Percentiles rank a stretch among this genome's conserved stretches.
Conservation (phyloP, 2,113 vertebrate species). For the Poeciliopsis retropinna region DNA sequence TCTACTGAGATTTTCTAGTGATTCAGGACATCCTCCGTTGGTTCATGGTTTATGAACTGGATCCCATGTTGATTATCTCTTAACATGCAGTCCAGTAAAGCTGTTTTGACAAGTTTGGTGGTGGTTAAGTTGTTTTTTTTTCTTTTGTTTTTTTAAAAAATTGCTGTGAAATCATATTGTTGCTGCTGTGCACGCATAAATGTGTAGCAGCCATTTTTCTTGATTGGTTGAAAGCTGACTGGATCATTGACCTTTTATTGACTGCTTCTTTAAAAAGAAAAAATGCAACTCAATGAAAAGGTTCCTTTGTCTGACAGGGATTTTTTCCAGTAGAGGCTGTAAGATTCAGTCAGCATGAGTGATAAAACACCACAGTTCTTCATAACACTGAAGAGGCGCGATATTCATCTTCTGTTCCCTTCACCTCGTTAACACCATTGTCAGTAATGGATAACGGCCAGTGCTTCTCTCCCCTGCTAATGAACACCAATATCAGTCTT, state of each 20-base stretch:
- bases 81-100: too few species aligned
- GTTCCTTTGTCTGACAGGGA: not conserved
- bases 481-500: conserved; percentile 56
- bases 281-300: conserved; percentile 4
- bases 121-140: too few species aligned
- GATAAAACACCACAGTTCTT: conserved; percentile 29
- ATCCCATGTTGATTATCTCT: too few species aligned
- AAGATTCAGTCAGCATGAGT: conserved; percentile 29
- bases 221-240: not conserved
- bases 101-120: too few species aligned
- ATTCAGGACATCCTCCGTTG: too few species aligned
- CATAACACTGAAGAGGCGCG: conserved; percentile 23
- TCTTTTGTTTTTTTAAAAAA: too few species aligned
- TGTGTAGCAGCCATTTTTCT: not conserved
- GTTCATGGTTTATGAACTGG: too few species aligned
- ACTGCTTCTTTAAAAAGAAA: not conserved
- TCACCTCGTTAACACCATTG: conserved; percentile 54
- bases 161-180: too few species aligned
- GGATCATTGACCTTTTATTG: not conserved
- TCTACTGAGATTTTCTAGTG: too few species aligned
- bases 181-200: too few species aligned
- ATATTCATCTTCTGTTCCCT: conserved; percentile 33
- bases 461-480: conserved; percentile 42
- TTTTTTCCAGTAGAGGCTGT: not conserved
- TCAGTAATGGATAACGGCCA: conserved; percentile 60